phyloP scores from a whole-genome alignment of 2,888 invertebrate species.

The Poecilus cupreus region DNA sequence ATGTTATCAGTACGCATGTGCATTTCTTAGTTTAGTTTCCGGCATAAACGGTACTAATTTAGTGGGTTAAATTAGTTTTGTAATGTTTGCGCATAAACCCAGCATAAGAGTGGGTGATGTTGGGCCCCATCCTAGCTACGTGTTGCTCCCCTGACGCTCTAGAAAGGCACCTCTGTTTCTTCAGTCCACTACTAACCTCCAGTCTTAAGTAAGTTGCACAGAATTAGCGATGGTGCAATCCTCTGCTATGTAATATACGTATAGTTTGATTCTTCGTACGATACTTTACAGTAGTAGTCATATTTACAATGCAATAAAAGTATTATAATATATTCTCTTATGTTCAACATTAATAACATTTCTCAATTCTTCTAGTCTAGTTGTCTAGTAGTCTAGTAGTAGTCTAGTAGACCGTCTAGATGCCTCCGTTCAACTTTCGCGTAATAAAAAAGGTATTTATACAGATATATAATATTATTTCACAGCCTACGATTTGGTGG shows the following conservation, averaged over 20 bases:
- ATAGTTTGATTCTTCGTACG: background rate
- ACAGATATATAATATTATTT: slow-evolving; percentile 69
- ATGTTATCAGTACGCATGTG: too few relatives aligned
- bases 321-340: slow-evolving; percentile 53
- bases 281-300: background rate
- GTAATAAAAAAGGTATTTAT: slow-evolving; percentile 68
- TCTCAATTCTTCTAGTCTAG: background rate
- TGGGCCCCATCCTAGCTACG: background rate
- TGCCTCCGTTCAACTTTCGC: slow-evolving; percentile 70
- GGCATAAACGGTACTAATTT: too few relatives aligned
- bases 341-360: slow-evolving; percentile 66
- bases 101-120: too few relatives aligned
- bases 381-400: too few relatives aligned
- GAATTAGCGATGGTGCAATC: background rate
- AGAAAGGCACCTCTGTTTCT: slow-evolving; percentile 71
- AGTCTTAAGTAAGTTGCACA: slow-evolving; percentile 46
- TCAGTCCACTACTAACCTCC: slow-evolving; percentile 42
- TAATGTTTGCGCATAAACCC: too few relatives aligned
- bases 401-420: slow-evolving; percentile 64
- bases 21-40: too few relatives aligned
- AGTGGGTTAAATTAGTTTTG: too few relatives aligned
- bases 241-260: background rate
- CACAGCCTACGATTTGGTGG: slow-evolving; percentile 72
- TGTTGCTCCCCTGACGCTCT: slow-evolving; percentile 45
- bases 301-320: background rate